These are phyloP conservation scores for Drosophila conformis DNA, from an alignment of 2,888 invertebrate genomes.

Conservation along the genomic window DNA sequence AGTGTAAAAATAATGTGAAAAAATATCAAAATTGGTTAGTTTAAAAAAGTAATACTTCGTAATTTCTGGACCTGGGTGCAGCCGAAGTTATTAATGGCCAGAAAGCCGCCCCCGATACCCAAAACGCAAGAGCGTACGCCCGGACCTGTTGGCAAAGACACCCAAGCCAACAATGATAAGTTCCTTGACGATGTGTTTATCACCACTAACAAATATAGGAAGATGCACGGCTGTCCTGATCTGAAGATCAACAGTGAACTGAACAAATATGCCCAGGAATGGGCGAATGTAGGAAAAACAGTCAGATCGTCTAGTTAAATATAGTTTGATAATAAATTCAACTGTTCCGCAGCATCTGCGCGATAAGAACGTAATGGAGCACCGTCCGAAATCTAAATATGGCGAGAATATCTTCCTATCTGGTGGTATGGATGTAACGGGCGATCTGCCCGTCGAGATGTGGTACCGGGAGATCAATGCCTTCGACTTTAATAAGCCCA, in stretches of 20 bases:
- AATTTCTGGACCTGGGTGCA: slow-evolving; percentile 36
- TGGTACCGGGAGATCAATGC: slow-evolving; percentile 92
- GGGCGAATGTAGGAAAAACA: slow-evolving; percentile 87
- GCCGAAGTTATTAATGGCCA: slow-evolving; percentile 43
- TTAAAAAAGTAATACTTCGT: neutral
- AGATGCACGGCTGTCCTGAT: slow-evolving; percentile 89
- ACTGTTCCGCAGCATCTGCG: slow-evolving; percentile 64
- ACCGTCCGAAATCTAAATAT: slow-evolving; percentile 91
- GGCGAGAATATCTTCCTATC: slow-evolving; percentile 94
- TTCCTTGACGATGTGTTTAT: slow-evolving; percentile 58
- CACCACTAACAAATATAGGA: slow-evolving; percentile 89
- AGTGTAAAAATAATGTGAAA: neutral
- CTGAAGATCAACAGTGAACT: slow-evolving; percentile 88
- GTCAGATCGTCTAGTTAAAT: too few species aligned
- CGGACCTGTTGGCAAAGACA: slow-evolving; percentile 64
- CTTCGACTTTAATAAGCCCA: slow-evolving; percentile 88
- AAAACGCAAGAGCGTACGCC: slow-evolving; percentile 55
- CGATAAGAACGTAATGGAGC: slow-evolving; percentile 88
- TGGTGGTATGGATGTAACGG: slow-evolving; percentile 88
- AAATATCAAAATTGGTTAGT: slow-evolving; percentile 17
- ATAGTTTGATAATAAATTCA: neutral
- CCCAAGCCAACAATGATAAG: slow-evolving; percentile 60
- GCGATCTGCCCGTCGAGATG: slow-evolving; percentile 75
- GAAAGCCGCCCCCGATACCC: slow-evolving; percentile 55
- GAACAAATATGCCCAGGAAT: slow-evolving; percentile 89